These are phyloP conservation scores for Netelia fuscicornis DNA, from an alignment of 2,888 invertebrate species.

Conservation along the genomic window DNA sequence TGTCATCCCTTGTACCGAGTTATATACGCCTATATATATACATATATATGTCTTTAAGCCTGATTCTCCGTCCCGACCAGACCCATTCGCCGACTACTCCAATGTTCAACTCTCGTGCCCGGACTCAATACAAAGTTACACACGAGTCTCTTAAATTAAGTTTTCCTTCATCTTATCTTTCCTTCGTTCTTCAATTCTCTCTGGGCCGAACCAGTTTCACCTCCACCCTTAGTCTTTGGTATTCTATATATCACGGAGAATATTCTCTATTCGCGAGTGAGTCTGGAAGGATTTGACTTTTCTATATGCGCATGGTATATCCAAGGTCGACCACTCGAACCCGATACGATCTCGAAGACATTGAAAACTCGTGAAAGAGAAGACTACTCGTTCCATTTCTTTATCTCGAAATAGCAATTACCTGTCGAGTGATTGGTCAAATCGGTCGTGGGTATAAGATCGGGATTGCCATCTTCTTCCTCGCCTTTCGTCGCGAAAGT, in stretches of 20 bases:
- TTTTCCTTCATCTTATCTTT: conserved; percentile 10
- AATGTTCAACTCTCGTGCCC: neutral
- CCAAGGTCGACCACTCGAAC: too few species aligned
- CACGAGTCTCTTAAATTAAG: neutral
- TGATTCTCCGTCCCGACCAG: too few species aligned
- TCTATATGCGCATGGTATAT: too few species aligned
- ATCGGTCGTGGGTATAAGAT: conserved; percentile 83
- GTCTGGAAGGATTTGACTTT: too few species aligned
- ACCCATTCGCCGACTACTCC: neutral
- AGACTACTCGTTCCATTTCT: neutral
- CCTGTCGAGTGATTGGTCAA: conserved; percentile 81
- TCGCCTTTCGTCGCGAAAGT: conserved; percentile 80
- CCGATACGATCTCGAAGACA: too few species aligned
- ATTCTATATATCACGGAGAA: too few species aligned
- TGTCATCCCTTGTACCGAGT: conserved; percentile 9
- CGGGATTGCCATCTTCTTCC: conserved; percentile 83
- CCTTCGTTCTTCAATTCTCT: conserved; percentile 1
- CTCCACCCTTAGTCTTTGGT: too few species aligned
- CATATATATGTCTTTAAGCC: neutral
- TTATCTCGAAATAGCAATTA: conserved; percentile 58
- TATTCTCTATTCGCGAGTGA: too few species aligned
- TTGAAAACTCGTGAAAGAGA: too few species aligned
- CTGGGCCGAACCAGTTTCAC: too few species aligned
- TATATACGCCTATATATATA: neutral
- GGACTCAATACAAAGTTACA: conserved; percentile 9